phyloP scores from a whole-genome alignment of 92 coral and sea anemone species.

The Anthopleura xanthogrammica region DNA sequence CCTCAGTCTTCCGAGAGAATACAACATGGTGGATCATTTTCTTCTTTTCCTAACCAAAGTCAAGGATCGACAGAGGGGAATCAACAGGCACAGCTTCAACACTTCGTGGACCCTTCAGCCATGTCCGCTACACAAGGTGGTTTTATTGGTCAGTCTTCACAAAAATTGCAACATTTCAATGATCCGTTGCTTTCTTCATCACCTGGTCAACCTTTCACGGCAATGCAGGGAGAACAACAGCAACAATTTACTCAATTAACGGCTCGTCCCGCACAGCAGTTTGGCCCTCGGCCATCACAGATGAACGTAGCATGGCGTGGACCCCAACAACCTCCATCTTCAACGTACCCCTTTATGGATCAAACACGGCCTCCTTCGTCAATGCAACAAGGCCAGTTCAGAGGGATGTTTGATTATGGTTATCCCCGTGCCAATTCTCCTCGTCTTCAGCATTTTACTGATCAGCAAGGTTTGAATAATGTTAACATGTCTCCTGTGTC shows the following conservation, averaged over 20 bases:
- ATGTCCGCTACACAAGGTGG: conserved; percentile 46
- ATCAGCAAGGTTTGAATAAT: conserved; percentile 62
- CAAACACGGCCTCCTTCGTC: conserved; percentile 57
- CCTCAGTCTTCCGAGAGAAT: conserved; percentile 70
- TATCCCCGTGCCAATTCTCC: conserved; percentile 84
- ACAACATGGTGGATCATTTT: conserved; percentile 71
- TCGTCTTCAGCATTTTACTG: conserved; percentile 81
- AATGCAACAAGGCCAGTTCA: conserved; percentile 69
- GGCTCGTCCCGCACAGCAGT: conserved; percentile 65
- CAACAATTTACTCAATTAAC: conserved; percentile 71
- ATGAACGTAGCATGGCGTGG: conserved; percentile 77
- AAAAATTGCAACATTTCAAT: conserved; percentile 92
- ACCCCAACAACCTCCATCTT: conserved; percentile 57
- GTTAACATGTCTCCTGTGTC: conserved; percentile 59
- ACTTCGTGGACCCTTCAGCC: conserved; percentile 82
- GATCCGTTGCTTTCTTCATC: conserved; percentile 87
- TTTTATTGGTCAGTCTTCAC: conserved; percentile 60
- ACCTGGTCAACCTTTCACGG: conserved; percentile 67
- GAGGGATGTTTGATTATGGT: conserved; percentile 81
- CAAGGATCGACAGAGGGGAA: conserved; percentile 54
- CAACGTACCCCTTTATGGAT: conserved; percentile 53
- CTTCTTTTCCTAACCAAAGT: conserved; percentile 66
- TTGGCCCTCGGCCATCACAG: conserved; percentile 65
- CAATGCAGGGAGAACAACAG: conserved; percentile 74
- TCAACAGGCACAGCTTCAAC: conserved; percentile 70